Conservation (phyloP, 2,113 vertebrate genomes). For the Elaphurus davidianus region DNA sequence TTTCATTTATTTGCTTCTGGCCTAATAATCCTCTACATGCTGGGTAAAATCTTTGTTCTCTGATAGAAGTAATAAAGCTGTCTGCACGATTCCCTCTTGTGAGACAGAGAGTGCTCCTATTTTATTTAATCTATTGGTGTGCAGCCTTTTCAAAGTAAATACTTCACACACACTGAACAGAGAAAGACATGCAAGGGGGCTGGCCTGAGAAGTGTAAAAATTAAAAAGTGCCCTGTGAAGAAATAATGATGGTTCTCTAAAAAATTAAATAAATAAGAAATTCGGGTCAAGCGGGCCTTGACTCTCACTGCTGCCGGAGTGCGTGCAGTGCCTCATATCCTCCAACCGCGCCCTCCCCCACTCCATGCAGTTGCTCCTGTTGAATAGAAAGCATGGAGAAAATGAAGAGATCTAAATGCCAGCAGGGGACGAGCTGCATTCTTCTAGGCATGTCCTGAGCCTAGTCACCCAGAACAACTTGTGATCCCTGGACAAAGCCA, state of each 20-base stretch:
- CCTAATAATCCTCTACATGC: conserved; percentile 83
- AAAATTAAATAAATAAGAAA: conserved; percentile 74
- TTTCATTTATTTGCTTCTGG: conserved; percentile 83
- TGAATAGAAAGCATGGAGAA: conserved; percentile 89
- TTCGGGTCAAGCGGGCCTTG: conserved; percentile 79
- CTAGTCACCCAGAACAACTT: conserved; percentile 97
- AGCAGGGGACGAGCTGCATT: conserved; percentile 92
- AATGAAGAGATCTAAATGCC: conserved; percentile 98
- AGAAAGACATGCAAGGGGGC: conserved; percentile 77
- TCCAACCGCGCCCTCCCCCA: conserved; percentile 38
- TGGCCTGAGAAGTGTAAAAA: conserved; percentile 62
- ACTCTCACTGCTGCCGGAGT: conserved; percentile 62
- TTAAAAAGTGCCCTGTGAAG: conserved; percentile 68
- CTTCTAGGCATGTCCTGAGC: conserved; percentile 90
- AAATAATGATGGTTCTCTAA: conserved; percentile 64
- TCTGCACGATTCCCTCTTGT: conserved; percentile 83
- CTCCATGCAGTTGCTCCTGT: conserved; percentile 79
- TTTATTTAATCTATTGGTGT: conserved; percentile 85
- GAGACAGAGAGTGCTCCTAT: conserved; percentile 79
- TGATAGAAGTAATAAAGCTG: conserved; percentile 88
- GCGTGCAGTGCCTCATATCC: conserved; percentile 73
- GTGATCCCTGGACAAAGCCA: conserved; percentile 96
- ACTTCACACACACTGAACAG: conserved; percentile 79
- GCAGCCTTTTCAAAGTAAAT: conserved; percentile 85
- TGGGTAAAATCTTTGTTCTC: conserved; percentile 86